These are phyloP conservation scores for Miniopterus natalensis DNA, from an alignment of 2,113 vertebrate species.

Conservation along the genomic window DNA sequence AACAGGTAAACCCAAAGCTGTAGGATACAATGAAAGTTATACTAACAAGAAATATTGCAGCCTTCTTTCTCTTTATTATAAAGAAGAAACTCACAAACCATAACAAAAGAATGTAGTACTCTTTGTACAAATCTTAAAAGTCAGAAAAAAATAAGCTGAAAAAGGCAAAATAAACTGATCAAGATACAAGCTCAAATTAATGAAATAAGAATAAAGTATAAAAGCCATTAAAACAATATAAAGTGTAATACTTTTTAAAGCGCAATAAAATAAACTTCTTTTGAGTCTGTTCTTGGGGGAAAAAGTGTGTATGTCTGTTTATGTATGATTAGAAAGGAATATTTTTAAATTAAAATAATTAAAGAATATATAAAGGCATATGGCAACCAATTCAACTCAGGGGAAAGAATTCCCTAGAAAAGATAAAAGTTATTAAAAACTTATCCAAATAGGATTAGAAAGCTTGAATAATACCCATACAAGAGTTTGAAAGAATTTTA, in stretches of 20 bases:
- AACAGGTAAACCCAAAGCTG: background rate
- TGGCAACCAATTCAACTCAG: background rate
- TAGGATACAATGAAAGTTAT: background rate
- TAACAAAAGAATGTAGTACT: background rate
- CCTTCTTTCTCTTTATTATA: background rate
- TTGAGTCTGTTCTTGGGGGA: background rate
- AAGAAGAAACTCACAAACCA: slow-evolving; percentile 5
- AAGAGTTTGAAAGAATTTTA: slow-evolving; percentile 41
- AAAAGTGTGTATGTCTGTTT: background rate
- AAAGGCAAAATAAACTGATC: background rate
- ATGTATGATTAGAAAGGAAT: background rate
- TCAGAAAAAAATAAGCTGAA: background rate
- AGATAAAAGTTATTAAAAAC: slow-evolving; percentile 48
- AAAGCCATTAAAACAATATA: background rate
- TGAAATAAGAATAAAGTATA: slow-evolving; percentile 19
- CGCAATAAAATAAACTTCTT: background rate
- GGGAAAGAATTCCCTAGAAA: slow-evolving; percentile 16
- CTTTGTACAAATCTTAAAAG: slow-evolving; percentile 6
- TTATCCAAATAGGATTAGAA: slow-evolving; percentile 40
- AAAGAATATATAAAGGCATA: background rate
- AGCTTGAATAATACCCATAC: slow-evolving; percentile 16
- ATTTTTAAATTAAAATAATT: slow-evolving; percentile 35
- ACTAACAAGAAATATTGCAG: background rate
- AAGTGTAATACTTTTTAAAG: background rate
- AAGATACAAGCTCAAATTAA: slow-evolving; percentile 16